Base-by-base conservation (phyloP, 2,113 vertebrate genomes). In the Leptobrachium ailaonicum region DNA sequence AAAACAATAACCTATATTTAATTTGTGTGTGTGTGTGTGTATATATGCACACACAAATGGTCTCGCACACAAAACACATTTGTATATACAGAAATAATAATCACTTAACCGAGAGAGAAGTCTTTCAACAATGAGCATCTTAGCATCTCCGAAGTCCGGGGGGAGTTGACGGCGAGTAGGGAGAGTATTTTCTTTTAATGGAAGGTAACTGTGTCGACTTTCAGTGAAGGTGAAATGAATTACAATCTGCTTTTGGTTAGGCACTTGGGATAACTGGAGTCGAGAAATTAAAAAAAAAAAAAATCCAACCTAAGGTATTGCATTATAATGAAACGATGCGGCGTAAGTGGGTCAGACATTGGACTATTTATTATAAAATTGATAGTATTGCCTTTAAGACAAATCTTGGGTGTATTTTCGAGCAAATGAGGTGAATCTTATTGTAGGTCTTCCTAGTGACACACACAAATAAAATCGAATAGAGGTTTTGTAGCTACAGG, bases 141-240 rank as follows among this genome's bases (percentile, higher is more conserved):
- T 68, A 32, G 20, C 50, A 69, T 56, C 64, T 58, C 6, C 41
- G 60, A 67, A 70, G 68, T 70, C 76, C 56, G 42, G 76, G 66
- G 76, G 66, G 76, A 70, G 41, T 77, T 68, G 41, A 69, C 75
- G 66, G 66, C 68, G 75, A 64, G 64, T 60, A 70, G 44, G 75
- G 66, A 68, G 64, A 67, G 66, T 68, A 66, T 77, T 20, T 76
- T 56, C 50, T 41, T 77, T 77, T 77, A 77, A 70, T 77, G 76
- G 58, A 70, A 70, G 69, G 76, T 77, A 77, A 77, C 56, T 70
- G 66, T 71, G 68, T 67, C 67, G 76, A 70, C 76, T 70, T 77
- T 77, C 67, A 71, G 66, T 77, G 76, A 77, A 77, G 54, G 76
- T 77, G 76, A 77, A 60, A 77, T 77, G 66, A 77, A 71, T 78